phyloP scores from a whole-genome alignment of 2,888 invertebrate species.

The Cosmia trapezina region DNA sequence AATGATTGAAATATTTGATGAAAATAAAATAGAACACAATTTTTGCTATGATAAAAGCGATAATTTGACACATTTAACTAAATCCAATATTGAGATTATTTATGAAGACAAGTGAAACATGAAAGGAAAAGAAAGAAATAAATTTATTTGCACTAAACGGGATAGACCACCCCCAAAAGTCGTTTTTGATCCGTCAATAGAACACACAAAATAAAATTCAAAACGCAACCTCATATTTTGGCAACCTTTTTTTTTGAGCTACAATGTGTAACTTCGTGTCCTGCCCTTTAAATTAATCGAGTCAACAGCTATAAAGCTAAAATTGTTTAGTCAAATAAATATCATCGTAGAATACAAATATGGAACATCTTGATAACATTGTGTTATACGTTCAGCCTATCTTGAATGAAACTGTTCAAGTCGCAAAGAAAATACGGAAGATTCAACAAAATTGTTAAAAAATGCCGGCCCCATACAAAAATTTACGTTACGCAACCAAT shows the following conservation, averaged over 20 bases:
- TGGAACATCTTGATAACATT: background rate
- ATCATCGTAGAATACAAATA: background rate
- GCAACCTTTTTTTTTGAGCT: background rate
- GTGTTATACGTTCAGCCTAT: background rate
- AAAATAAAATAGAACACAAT: background rate
- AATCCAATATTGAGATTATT: background rate
- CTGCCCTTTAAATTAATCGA: background rate
- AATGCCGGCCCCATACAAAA: constrained; percentile 53
- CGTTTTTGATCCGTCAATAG: background rate
- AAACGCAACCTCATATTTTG: background rate
- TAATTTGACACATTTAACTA: background rate
- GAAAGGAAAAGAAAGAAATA: background rate
- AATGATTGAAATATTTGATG: constrained; percentile 18
- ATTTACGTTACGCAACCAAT: constrained; percentile 63
- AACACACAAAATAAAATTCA: background rate
- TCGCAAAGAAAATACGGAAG: constrained; percentile 28
- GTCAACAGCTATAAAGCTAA: background rate
- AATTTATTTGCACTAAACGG: background rate
- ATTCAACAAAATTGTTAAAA: constrained; percentile 37
- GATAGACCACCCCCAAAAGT: background rate
- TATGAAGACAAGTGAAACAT: background rate
- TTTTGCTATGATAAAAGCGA: background rate
- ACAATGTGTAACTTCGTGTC: background rate
- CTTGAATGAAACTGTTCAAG: background rate
- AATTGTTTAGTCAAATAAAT: constrained; percentile 10